Evolutionary conservation across 1,140 invertebrate genomes (phyloP).

Genomic region (Drosophila elegans): DNA sequence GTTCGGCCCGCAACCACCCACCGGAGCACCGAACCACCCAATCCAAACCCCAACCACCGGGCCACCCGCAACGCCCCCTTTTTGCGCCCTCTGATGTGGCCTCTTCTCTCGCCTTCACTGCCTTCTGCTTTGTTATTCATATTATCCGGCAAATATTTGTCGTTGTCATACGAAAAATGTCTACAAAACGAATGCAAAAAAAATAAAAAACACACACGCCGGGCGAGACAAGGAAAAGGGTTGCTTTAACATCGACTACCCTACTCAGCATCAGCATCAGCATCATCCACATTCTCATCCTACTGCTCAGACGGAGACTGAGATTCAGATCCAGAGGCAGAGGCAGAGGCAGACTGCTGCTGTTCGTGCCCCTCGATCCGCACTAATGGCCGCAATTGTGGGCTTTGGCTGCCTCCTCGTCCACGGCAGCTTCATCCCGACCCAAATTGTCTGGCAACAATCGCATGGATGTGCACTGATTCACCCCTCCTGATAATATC

Average conservation of each 20-base stretch:
- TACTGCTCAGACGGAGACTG: neutral
- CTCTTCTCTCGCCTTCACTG: constrained; percentile 42
- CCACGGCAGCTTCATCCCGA: constrained; percentile 43
- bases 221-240: constrained; percentile 57
- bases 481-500: constrained; percentile 71
- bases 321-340: constrained; percentile 12
- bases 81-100: constrained; percentile 24
- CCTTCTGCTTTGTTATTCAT: constrained; percentile 76
- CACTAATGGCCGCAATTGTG: constrained; percentile 81
- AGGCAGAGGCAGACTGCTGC: constrained; percentile 11
- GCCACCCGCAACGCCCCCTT: constrained; percentile 10
- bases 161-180: constrained; percentile 81
- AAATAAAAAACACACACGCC: constrained; percentile 18
- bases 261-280: constrained; percentile 25
- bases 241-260: constrained; percentile 56
- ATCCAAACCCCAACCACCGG: neutral
- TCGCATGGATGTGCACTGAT: constrained; percentile 68
- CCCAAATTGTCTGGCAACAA: constrained; percentile 76
- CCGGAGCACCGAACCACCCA: constrained; percentile 6
- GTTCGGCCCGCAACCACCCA: constrained; percentile 42
- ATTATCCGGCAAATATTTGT: constrained; percentile 83
- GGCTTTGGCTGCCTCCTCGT: constrained; percentile 44
- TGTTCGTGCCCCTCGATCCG: constrained; percentile 25
- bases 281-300: neutral
- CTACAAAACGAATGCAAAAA: constrained; percentile 49